Evolutionary conservation across 2,113 vertebrate species (phyloP).

Genomic region (Puntigrus tetrazona): DNA sequence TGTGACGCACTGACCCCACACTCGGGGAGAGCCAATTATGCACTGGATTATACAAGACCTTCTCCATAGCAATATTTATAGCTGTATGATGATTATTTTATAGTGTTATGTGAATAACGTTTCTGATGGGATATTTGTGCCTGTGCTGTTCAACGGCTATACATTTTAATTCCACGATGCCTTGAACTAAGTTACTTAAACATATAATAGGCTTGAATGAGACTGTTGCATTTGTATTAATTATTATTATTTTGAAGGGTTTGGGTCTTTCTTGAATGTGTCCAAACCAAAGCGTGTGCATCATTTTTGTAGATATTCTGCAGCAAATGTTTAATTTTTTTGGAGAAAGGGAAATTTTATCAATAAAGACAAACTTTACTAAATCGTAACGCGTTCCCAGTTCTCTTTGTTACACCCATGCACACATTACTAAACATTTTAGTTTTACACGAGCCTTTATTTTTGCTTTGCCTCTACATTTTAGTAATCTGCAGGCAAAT

Average conservation of each 20-base stretch:
- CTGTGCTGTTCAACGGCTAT: conserved; percentile 67
- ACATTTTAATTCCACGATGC: not conserved
- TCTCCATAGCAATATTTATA: conserved; percentile 83
- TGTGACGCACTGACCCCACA: conserved; percentile 71
- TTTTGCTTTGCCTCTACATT: not conserved
- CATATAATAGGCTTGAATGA: conserved; percentile 10
- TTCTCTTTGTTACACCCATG: not conserved
- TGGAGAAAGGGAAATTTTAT: conserved; percentile 71
- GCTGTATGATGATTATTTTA: conserved; percentile 70
- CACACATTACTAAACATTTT: not conserved
- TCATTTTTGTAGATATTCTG: conserved; percentile 34
- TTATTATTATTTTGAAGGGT: conserved; percentile 30
- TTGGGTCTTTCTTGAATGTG: conserved; percentile 9
- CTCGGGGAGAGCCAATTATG: conserved; percentile 76
- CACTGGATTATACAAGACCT: conserved; percentile 79
- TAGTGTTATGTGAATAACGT: conserved; percentile 66
- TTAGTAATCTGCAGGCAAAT: conserved; percentile 24
- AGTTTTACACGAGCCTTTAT: not conserved
- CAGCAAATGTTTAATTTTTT: not conserved
- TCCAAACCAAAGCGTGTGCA: conserved; percentile 26
- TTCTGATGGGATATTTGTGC: conserved; percentile 61
- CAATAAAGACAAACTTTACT: conserved; percentile 66
- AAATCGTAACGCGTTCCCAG: conserved; percentile 56
- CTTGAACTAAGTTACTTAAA: not conserved
- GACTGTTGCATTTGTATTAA: conserved; percentile 29